A percentile compares a stretch with the other conserved stretches of the same genome.
Conservation (phyloP, 1,140 invertebrate species). For the Lerema accius region DNA sequence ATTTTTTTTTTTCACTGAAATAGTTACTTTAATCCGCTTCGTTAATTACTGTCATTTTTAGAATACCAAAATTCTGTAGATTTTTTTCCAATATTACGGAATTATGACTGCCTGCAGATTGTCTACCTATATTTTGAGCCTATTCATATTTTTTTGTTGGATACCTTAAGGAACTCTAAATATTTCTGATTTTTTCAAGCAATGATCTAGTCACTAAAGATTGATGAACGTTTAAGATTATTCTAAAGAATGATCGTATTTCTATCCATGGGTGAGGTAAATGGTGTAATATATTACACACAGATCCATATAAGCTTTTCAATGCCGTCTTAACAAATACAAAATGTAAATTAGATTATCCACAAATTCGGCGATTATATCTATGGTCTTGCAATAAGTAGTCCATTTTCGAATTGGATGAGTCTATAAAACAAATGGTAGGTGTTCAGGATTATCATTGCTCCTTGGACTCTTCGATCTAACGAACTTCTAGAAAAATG, state of each 20-base stretch:
- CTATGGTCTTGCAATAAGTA: slow-evolving; percentile 61
- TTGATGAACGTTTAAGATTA: slow-evolving; percentile 18
- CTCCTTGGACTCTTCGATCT: slow-evolving; percentile 43
- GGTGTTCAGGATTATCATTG: slow-evolving; percentile 56
- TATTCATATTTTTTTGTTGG: too few species aligned
- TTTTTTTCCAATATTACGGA: too few species aligned
- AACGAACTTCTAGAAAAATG: slow-evolving; percentile 51
- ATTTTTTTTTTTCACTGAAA: too few species aligned
- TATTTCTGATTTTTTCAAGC: slow-evolving; percentile 13
- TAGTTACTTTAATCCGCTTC: too few species aligned
- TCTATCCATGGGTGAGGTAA: slow-evolving; percentile 49
- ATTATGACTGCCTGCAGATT: too few species aligned
- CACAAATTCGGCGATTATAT: slow-evolving; percentile 55
- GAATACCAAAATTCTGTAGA: too few species aligned
- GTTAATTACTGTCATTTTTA: too few species aligned
- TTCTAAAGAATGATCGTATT: slow-evolving; percentile 37
- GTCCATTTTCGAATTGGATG: slow-evolving; percentile 64
- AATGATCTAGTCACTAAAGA: slow-evolving; percentile 11
- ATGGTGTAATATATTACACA: slow-evolving; percentile 55
- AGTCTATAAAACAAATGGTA: slow-evolving; percentile 68
- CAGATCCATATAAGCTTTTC: slow-evolving; percentile 60
- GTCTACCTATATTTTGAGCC: too few species aligned
- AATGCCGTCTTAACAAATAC: slow-evolving; percentile 67
- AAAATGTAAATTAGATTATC: slow-evolving; percentile 70
- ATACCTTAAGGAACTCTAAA: slow-evolving; percentile 13